Conservation (phyloP, 2,888 invertebrate genomes). For the Diplolepis rosae region DNA sequence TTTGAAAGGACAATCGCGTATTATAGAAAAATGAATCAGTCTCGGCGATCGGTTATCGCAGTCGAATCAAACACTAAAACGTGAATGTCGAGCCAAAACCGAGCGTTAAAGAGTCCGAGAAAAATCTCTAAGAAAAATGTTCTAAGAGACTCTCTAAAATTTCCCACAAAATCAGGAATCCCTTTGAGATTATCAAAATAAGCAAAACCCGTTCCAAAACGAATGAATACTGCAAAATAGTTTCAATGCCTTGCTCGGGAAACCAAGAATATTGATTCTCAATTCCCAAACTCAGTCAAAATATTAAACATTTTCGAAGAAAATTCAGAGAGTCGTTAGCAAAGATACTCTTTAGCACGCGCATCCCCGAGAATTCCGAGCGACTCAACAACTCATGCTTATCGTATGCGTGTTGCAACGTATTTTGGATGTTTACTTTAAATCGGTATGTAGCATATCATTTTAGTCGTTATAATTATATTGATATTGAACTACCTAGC, state of each 20-base stretch:
- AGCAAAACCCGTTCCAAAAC: background rate
- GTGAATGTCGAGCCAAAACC: slow-evolving; percentile 52
- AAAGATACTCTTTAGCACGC: background rate
- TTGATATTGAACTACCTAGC: slow-evolving; percentile 71
- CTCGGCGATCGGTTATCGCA: slow-evolving; percentile 28
- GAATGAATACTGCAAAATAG: slow-evolving; percentile 14
- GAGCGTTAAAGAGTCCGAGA: background rate
- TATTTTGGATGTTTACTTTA: slow-evolving; percentile 58
- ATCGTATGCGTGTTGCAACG: slow-evolving; percentile 57
- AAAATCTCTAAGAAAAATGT: background rate
- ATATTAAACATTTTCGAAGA: background rate
- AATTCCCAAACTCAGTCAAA: background rate
- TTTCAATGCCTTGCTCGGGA: background rate
- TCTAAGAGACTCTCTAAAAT: slow-evolving; percentile 16
- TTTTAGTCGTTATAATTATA: slow-evolving; percentile 67
- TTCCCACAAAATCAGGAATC: background rate
- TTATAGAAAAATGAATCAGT: slow-evolving; percentile 19
- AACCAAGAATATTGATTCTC: background rate
- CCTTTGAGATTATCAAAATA: background rate
- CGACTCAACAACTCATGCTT: slow-evolving; percentile 54
- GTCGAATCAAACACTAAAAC: slow-evolving; percentile 59
- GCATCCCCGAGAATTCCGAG: slow-evolving; percentile 46
- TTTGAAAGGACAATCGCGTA: slow-evolving; percentile 17
- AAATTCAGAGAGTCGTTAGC: slow-evolving; percentile 1
- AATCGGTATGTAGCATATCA: slow-evolving; percentile 68